These are phyloP conservation scores for Setophaga petechia DNA, from an alignment of 2,113 vertebrate species.

Conservation along the genomic window DNA sequence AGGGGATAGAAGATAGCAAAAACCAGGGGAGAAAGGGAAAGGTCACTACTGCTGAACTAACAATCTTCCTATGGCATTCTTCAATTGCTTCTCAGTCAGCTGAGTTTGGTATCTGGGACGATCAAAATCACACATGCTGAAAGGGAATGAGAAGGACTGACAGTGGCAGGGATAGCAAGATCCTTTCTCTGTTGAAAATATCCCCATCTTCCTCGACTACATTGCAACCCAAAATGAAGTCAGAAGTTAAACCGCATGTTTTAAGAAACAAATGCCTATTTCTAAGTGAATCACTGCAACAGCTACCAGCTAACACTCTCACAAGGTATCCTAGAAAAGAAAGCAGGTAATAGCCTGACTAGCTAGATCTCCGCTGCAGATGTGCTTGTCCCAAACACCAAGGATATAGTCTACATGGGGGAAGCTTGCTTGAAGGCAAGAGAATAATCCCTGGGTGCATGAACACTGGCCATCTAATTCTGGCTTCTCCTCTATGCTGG, in stretches of 20 bases:
- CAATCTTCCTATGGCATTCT: neutral
- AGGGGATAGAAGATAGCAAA: neutral
- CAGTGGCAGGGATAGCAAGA: neutral
- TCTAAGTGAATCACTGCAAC: neutral
- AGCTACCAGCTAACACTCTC: neutral
- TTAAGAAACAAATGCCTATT: neutral
- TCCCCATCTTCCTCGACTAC: neutral
- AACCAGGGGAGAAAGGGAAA: neutral
- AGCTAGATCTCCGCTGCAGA: neutral
- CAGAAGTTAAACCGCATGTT: neutral
- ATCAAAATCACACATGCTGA: neutral
- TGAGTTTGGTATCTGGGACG: neutral
- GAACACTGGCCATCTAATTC: neutral
- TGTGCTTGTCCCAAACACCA: neutral
- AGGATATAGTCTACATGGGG: neutral
- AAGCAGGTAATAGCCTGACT: neutral
- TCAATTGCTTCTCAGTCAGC: neutral
- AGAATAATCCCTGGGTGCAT: neutral
- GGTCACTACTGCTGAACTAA: neutral
- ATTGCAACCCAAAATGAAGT: neutral
- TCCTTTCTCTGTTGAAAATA: neutral
- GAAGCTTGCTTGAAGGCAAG: neutral
- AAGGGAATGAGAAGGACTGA: neutral
- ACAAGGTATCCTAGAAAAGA: neutral
- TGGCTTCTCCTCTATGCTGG: neutral